Percentiles rank a stretch among this genome's conserved stretches.
phyloP scores from a whole-genome alignment of 2,113 vertebrate species.

The Poeciliopsis occidentalis region DNA sequence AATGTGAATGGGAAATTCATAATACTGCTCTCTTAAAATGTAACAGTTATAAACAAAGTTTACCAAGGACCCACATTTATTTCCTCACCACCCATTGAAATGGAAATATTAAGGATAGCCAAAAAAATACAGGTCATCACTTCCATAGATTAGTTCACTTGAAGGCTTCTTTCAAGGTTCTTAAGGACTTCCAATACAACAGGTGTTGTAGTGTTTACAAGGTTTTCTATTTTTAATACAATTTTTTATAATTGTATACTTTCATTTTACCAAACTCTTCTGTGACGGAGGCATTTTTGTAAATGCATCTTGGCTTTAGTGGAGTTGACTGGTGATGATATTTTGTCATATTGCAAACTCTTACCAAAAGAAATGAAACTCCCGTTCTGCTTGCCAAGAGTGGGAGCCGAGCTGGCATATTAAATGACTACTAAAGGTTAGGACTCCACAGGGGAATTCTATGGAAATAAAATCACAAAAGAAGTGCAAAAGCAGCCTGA shows the following conservation, averaged over 20 bases:
- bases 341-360: conserved; percentile 64
- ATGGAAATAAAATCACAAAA: conserved; percentile 64
- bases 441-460: conserved; percentile 62
- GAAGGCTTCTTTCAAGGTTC: not conserved
- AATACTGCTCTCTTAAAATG: no score
- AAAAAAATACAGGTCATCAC: no score
- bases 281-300: not conserved
- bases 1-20: no score
- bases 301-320: conserved; percentile 16
- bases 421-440: conserved; percentile 77
- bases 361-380: conserved; percentile 64
- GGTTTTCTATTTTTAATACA: not conserved
- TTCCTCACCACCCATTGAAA: no score
- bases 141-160: not conserved
- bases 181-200: not conserved
- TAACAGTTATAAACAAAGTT: no score
- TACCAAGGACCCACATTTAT: no score
- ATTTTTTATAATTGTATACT: not conserved
- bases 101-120: no score
- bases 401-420: conserved; percentile 65
- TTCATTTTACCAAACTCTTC: conserved; percentile 25
- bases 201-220: not conserved
- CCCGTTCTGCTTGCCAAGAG: conserved; percentile 56
- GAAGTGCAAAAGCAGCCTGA: conserved; percentile 49
- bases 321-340: conserved; percentile 27